Percentiles rank a stretch among this genome's conserved stretches.
Evolutionary conservation across 2,888 invertebrate genomes (phyloP).

Genomic region (Drosophila mayaguana): DNA sequence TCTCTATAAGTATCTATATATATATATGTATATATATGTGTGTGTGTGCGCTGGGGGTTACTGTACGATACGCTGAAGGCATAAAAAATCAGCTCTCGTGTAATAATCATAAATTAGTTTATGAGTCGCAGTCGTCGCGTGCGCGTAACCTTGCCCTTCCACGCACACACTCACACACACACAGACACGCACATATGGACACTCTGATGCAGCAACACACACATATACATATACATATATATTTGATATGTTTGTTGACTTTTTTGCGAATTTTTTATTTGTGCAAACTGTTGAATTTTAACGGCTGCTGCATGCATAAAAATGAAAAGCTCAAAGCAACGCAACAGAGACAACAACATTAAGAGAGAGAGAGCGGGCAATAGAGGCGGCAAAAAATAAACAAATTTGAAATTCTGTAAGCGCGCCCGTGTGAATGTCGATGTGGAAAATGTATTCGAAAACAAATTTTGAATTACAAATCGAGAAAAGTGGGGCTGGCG

Average conservation of each 20-base stretch:
- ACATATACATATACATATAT: constrained; percentile 21
- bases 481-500: constrained; percentile 51
- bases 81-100: constrained; percentile 80
- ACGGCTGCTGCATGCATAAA: constrained; percentile 81
- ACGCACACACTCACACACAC: constrained; percentile 25
- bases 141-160: constrained; percentile 83
- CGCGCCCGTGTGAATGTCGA: constrained; percentile 66
- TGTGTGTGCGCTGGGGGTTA: constrained; percentile 47
- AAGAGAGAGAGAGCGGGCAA: constrained; percentile 5
- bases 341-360: constrained; percentile 27
- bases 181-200: constrained; percentile 16
- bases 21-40: not conserved
- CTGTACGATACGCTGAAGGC: constrained; percentile 63
- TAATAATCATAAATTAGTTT: constrained; percentile 84
- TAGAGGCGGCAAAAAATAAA: constrained; percentile 32
- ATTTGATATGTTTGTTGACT: constrained; percentile 21
- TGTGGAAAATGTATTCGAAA: constrained; percentile 79
- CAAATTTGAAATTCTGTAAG: constrained; percentile 78
- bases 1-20: not conserved
- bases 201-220: constrained; percentile 33
- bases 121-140: constrained; percentile 77
- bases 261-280: constrained; percentile 39
- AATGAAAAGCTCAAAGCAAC: constrained; percentile 50
- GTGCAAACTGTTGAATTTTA: constrained; percentile 79
- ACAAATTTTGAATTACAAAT: constrained; percentile 82